Base-by-base conservation (phyloP, 35 echinoderm and acorn worm species). In the Lytechinus variegatus region DNA sequence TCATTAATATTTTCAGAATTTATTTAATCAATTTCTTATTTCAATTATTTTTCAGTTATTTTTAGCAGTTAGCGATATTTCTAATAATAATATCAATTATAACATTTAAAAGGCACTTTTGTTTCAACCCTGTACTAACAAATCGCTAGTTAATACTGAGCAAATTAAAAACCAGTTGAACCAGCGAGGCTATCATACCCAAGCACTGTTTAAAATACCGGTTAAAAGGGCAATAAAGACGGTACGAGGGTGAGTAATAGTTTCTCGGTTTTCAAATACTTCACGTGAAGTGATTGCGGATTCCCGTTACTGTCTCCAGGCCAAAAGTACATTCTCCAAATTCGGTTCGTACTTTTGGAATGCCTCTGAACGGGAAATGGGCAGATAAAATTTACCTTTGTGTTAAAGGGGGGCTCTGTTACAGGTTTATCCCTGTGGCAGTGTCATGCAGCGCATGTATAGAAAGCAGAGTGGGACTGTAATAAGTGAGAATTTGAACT, bases 331-430 rank as follows among this genome's bases (percentile, higher is more conserved):
- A 52, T 90, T 90, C 88, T n/a, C 88, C 12, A 28, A 90, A 90
- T 90, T 90, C 52, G 88, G 11, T 90, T 90, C 52, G 29, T 90
- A 54, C 88, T 90, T 90, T 79, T 79, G 66, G 33, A 79, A 79
- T 21, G 66, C 16, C 4, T 24, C 66, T 79, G 33, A 79, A 19
- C 21, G 19, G 66, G 66, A 16, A 16, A 24, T 79, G 66, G 66
- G 66, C 5, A 79, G 66, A 7, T 14, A 79, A 79, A 79, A n/a
- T 79, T 79, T 79, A 79, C 66, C n/a, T 79, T 79, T 79, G 66
- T 79, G 66, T 24, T 24, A 24, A 79, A 44, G 66, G 7, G 5
- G 19, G 66, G 14, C 19, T 79, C 66, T 79, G 14, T 79, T 79
- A 79, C 66, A 79, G 66, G 10, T 79, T 79, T 24, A 19, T 24